Percentiles rank a stretch among this genome's conserved stretches.
Conservation (phyloP, 2,888 invertebrate species). For the Eristalinus aeneus region DNA sequence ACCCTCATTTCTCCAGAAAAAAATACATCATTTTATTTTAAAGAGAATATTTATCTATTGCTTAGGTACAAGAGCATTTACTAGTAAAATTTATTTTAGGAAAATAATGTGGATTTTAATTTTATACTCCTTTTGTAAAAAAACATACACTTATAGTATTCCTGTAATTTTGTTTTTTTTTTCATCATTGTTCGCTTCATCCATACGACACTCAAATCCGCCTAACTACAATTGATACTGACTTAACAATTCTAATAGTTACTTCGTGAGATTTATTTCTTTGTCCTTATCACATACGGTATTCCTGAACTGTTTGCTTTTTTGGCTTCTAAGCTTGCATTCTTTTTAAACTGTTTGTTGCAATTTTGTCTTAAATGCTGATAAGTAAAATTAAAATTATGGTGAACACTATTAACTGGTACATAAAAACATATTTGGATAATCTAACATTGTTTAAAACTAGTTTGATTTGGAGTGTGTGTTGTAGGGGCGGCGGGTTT, state of each 20-base stretch:
- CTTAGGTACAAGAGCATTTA: conserved; percentile 34
- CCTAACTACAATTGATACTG: conserved; percentile 2
- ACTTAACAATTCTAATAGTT: not conserved
- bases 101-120: conserved; percentile 3
- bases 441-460: no score
- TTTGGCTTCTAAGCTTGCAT: not conserved
- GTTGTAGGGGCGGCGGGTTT: no score
- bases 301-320: conserved; percentile 36
- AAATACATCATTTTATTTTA: not conserved
- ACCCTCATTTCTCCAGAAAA: conserved; percentile 7
- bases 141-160: not conserved
- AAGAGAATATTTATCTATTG: not conserved
- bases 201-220: not conserved
- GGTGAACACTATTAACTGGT: no score
- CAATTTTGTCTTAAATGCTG: no score
- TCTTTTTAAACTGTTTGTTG: no score
- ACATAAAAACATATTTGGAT: no score
- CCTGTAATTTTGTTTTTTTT: not conserved
- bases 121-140: not conserved
- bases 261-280: conserved; percentile 20
- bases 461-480: not conserved
- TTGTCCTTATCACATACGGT: conserved; percentile 55
- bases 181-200: not conserved
- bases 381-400: no score
- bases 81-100: not conserved